phyloP scores from a whole-genome alignment of 37 sponge, comb jelly and placozoan genomes.

The Axinella damicornis region DNA sequence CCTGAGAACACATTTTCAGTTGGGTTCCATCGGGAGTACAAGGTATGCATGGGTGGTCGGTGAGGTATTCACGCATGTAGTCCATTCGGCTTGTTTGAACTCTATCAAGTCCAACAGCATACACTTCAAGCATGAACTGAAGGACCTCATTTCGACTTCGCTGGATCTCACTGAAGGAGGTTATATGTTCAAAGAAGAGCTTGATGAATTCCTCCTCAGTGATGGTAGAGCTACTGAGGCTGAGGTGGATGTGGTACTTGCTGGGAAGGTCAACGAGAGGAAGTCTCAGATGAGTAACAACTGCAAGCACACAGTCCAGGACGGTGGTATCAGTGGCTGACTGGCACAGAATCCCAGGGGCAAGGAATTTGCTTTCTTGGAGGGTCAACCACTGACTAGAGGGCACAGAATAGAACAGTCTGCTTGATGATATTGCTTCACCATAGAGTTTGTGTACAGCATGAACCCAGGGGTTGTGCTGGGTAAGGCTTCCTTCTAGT shows the following conservation, averaged over 20 bases:
- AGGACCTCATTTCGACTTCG: slow-evolving; percentile 26
- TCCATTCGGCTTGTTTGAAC: not conserved
- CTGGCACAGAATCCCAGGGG: not conserved
- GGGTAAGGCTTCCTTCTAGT: not conserved
- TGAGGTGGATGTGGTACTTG: slow-evolving; percentile 3
- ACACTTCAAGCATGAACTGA: slow-evolving; percentile 22
- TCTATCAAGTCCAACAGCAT: slow-evolving; percentile 4
- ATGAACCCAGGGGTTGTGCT: slow-evolving; percentile 23
- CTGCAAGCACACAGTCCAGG: not conserved
- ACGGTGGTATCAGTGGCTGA: not conserved
- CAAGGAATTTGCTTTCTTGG: slow-evolving; percentile 15
- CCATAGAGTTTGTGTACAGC: slow-evolving; percentile 2
- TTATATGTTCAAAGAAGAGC: slow-evolving; percentile 16
- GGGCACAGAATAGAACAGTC: slow-evolving; percentile 14
- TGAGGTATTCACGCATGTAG: not conserved
- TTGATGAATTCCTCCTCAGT: slow-evolving; percentile 11
- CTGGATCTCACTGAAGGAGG: not conserved
- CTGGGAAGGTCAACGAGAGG: slow-evolving; percentile 61
- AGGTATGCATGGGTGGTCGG: slow-evolving; percentile 43
- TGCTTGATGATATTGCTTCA: not conserved
- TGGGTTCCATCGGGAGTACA: slow-evolving; percentile 55
- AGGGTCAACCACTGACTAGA: slow-evolving; percentile 24
- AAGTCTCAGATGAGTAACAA: slow-evolving; percentile 10
- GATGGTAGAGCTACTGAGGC: not conserved
- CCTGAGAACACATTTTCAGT: slow-evolving; percentile 15